Percentiles rank a stretch among this genome's conserved stretches.
Evolutionary conservation across 2,113 vertebrate genomes (phyloP).

Genomic region (Phyllopteryx taeniolatus): DNA sequence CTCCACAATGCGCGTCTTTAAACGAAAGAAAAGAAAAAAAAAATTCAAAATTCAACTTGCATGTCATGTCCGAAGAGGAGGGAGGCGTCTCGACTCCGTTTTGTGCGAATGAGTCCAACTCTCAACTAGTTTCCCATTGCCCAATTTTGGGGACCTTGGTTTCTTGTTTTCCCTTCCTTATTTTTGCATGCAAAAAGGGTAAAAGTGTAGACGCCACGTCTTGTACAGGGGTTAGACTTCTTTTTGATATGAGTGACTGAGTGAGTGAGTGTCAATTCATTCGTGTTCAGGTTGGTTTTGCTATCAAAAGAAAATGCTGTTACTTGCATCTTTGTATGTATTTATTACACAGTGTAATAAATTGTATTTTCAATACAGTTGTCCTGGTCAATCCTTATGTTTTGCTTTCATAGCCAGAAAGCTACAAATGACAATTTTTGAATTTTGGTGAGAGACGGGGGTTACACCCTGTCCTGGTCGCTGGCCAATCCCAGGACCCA

Average conservation of each 20-base stretch:
- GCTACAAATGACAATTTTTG: background rate
- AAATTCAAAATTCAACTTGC: slow-evolving; percentile 38
- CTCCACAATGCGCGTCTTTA: slow-evolving; percentile 28
- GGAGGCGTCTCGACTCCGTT: slow-evolving; percentile 5
- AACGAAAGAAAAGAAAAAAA: slow-evolving; percentile 27
- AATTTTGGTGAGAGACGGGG: too few species aligned
- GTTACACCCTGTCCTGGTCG: too few species aligned
- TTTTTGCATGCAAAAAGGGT: slow-evolving; percentile 68
- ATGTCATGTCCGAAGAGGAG: slow-evolving; percentile 58
- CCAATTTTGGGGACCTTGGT: slow-evolving; percentile 56
- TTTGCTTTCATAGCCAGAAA: background rate
- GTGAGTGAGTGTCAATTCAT: slow-evolving; percentile 65
- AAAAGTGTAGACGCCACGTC: slow-evolving; percentile 76
- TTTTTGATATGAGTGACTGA: slow-evolving; percentile 56
- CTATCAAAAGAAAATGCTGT: slow-evolving; percentile 77
- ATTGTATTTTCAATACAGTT: slow-evolving; percentile 97
- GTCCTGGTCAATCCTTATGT: slow-evolving; percentile 43
- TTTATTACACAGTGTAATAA: slow-evolving; percentile 99
- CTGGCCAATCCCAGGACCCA: too few species aligned
- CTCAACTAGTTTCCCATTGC: slow-evolving; percentile 41
- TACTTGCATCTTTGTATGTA: slow-evolving; percentile 98
- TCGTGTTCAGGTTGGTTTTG: slow-evolving; percentile 62
- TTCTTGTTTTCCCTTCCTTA: slow-evolving; percentile 61
- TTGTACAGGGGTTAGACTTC: slow-evolving; percentile 73
- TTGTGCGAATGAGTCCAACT: slow-evolving; percentile 41